Evolutionary conservation across 2,113 vertebrate species (phyloP).

Genomic region (Gallinago media): DNA sequence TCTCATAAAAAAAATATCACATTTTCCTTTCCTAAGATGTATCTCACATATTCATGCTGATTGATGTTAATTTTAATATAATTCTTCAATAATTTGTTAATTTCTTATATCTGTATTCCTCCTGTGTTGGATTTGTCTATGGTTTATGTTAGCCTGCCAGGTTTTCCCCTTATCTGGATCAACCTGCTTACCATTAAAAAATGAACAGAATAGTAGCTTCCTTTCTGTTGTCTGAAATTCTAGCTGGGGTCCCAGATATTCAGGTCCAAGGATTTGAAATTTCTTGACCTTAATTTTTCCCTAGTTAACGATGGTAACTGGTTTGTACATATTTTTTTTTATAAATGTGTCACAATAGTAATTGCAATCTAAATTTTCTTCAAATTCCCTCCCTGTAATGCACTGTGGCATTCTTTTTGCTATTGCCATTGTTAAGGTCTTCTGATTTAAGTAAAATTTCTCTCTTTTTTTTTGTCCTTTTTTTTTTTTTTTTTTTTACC

Average conservation of each 20-base stretch:
- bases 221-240: background rate
- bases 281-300: background rate
- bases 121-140: background rate
- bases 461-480: background rate
- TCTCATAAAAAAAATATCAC: background rate
- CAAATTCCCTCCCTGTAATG: background rate
- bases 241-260: background rate
- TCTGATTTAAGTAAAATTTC: background rate
- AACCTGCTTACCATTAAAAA: background rate
- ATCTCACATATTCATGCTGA: background rate
- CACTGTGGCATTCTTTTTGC: background rate
- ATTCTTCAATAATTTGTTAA: background rate
- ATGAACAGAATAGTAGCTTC: background rate
- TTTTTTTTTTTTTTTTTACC: background rate
- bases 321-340: background rate
- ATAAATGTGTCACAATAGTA: background rate
- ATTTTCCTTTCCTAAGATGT: background rate
- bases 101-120: background rate
- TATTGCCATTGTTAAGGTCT: background rate
- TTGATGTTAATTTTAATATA: background rate
- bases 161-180: background rate
- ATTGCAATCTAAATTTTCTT: background rate
- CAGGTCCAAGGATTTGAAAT: background rate
- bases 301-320: background rate
- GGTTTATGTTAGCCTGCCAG: background rate